phyloP scores from a whole-genome alignment of 2,113 vertebrate genomes.

The Dasyurus viverrinus region DNA sequence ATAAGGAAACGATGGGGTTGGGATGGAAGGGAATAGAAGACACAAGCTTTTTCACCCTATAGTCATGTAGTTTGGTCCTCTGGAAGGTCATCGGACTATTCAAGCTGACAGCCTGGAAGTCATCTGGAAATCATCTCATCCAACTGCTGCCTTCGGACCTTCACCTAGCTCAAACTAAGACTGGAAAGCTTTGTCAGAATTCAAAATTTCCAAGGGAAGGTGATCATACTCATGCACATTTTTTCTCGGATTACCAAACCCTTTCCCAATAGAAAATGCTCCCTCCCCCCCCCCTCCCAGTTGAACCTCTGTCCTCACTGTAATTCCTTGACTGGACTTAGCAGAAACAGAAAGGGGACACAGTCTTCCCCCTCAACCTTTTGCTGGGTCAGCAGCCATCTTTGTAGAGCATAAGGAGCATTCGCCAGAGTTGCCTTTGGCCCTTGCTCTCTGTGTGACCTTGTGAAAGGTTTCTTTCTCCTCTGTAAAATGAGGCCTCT shows the following conservation, averaged over 20 bases:
- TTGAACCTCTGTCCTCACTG: constrained; percentile 41
- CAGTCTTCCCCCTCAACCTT: not conserved
- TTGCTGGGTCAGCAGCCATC: not conserved
- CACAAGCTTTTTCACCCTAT: not conserved
- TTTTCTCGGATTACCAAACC: not conserved
- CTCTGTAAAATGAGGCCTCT: not conserved
- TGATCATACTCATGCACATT: not conserved
- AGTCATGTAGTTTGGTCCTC: not conserved
- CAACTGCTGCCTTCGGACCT: not conserved
- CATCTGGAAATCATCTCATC: not conserved
- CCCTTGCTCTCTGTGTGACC: not conserved
- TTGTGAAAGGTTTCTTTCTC: not conserved
- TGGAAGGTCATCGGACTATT: not conserved
- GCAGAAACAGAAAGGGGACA: not conserved
- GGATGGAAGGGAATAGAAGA: not conserved
- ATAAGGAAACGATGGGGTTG: constrained; percentile 15
- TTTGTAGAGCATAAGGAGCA: not conserved
- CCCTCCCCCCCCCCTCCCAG: not conserved
- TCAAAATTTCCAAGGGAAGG: constrained; percentile 2
- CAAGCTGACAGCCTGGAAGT: constrained; percentile 11
- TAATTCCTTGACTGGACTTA: constrained; percentile 40
- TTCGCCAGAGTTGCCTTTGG: not conserved
- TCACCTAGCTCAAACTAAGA: not conserved
- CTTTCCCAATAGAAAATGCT: not conserved
- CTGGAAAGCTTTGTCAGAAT: not conserved